These are phyloP conservation scores for Chromobotia macracanthus DNA, from an alignment of 2,797 vertebrate species.

Conservation along the genomic window DNA sequence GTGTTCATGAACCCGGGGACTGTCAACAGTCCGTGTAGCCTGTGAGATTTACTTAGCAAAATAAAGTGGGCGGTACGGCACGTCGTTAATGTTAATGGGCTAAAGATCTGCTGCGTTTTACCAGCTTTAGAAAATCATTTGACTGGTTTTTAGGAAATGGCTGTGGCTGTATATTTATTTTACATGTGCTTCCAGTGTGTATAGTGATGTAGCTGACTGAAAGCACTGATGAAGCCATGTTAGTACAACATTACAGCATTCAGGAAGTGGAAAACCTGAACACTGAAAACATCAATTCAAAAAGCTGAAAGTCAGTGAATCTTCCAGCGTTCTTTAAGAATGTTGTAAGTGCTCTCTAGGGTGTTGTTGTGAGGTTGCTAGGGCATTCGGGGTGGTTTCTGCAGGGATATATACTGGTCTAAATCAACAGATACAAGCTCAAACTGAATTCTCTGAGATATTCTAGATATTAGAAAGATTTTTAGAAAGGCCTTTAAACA, in stretches of 20 bases:
- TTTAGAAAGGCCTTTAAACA: neutral
- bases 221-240: slow-evolving; percentile 60
- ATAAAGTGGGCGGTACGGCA: slow-evolving; percentile 42
- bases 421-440: neutral
- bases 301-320: slow-evolving; percentile 3
- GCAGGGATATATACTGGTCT: neutral
- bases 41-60: slow-evolving; percentile 42
- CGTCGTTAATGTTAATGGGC: slow-evolving; percentile 63
- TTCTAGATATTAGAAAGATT: neutral
- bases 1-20: slow-evolving; percentile 32
- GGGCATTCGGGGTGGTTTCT: neutral
- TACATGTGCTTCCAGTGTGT: slow-evolving; percentile 57
- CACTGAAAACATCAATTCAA: too few species aligned
- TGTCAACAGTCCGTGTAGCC: neutral
- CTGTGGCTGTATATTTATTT: neutral
- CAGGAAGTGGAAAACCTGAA: slow-evolving; percentile 65
- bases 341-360: neutral
- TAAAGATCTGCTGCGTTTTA: slow-evolving; percentile 42
- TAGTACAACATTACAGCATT: slow-evolving; percentile 61
- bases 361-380: neutral
- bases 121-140: slow-evolving; percentile 44
- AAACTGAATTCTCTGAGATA: neutral
- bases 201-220: slow-evolving; percentile 56
- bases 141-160: slow-evolving; percentile 1
- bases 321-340: neutral